Evolutionary conservation across 1,140 invertebrate genomes (phyloP), one percentile per base, ranked within the genome.

Genomic region (Atopsyche davidsoni): DNA sequence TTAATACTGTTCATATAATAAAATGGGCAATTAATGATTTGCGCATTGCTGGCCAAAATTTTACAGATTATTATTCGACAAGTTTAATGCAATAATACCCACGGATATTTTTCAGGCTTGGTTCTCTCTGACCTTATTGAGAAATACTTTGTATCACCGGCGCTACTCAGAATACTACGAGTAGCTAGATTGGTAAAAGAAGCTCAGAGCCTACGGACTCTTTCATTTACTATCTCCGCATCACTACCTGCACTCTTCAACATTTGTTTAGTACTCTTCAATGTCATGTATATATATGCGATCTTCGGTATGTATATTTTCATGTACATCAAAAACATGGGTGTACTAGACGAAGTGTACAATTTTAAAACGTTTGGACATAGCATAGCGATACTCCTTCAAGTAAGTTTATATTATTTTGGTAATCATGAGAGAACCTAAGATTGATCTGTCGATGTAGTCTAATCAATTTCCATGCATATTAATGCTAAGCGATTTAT

Each of bases 251-350:
- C 94, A 55, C 81, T 98, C 36, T 96, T 98, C 79, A 98, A 98
- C 78, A 98, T 98, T 72, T 97, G 93, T 68, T 82, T 98, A 62
- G 79, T 98, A 61, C 83, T 98, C 58, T 96, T 96, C 73, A 80
- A 98, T 59, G 92, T 98, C 59, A 97, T 98, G 90, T 98, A 98
- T 75, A 98, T 98, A 70, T 98, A 96, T 70, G 92, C 93, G 60
- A 96, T 96, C 64, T 97, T 98, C 71, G 95, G 95, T 52, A 98
- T 98, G 95, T 96, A 92, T 38, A 98, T 98, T 79, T 98, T 98
- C 75, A 96, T 95, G 91, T 87, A 95, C 72, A 93, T 97, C 44
- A 94, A 92, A 69, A 80, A 89, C 64, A 87, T 88, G 63, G 89
- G 86, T 60, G 94, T 92, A 39, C 77, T 98, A 47, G 93, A 97